Conservation (phyloP, 2,888 invertebrate genomes). For the Dusona sp. region DNA sequence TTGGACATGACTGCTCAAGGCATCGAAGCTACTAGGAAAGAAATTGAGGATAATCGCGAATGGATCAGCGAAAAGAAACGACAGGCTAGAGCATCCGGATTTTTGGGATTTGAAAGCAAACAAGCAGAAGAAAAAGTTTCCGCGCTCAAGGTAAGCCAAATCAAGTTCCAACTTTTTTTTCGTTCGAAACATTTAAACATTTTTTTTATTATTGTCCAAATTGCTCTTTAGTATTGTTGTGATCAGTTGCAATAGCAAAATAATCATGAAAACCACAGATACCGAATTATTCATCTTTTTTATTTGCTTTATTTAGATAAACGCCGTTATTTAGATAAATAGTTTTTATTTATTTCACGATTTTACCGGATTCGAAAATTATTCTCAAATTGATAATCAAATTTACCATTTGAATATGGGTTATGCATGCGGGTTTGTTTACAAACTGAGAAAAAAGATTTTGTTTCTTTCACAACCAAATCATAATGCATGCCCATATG, state of each 20-base stretch:
- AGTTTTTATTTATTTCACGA: background rate
- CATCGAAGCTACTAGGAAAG: slow-evolving; percentile 92
- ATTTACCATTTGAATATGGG: too few species aligned
- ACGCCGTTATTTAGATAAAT: background rate
- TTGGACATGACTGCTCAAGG: slow-evolving; percentile 94
- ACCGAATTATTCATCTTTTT: too few species aligned
- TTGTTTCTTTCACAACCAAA: too few species aligned
- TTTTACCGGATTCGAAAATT: too few species aligned
- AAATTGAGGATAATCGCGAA: slow-evolving; percentile 91
- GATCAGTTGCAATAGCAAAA: too few species aligned
- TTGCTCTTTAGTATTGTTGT: background rate
- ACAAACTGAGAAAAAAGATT: too few species aligned
- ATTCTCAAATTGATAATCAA: too few species aligned
- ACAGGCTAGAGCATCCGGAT: slow-evolving; percentile 88
- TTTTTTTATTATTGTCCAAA: background rate
- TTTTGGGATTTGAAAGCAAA: slow-evolving; percentile 91
- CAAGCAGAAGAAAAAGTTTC: slow-evolving; percentile 91
- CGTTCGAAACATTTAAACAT: background rate
- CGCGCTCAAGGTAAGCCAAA: slow-evolving; percentile 86
- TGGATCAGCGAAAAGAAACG: slow-evolving; percentile 92
- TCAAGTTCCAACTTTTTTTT: background rate
- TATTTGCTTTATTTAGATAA: too few species aligned
- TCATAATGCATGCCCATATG: too few species aligned
- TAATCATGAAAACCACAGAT: too few species aligned
- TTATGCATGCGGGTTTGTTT: too few species aligned